Evolutionary conservation across 37 sponge, comb jelly and placozoan genomes (phyloP), one percentile per base, ranked within the genome.

Genomic region (Bolinopsis microptera): DNA sequence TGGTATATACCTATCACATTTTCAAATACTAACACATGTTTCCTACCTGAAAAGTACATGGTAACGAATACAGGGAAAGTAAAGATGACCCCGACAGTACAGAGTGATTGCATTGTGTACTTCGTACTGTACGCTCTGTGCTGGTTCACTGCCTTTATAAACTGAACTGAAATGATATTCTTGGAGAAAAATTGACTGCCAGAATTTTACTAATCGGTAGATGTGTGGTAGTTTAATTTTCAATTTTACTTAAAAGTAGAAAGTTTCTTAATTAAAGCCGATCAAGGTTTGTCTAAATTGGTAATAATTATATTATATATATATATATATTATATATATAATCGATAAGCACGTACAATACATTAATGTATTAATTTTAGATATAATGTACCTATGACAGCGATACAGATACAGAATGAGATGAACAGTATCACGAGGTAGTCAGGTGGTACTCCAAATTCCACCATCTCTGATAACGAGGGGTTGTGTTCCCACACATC

Each of bases 11-110:
- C n/a, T n/a, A n/a, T n/a, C n/a, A n/a, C n/a, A n/a, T n/a, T 48
- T 48, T 48, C 61, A 48, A 48, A 48, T 5, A 48, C 5, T 48
- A 18, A 48, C 61, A 48, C 5, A 48, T 48, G 61, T 48, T 18
- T n/a, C n/a, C n/a, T 24, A 72, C 75, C 75, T 72, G 75, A 72
- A 28, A 72, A 72, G 75, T 72, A 72, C 75, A 72, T 72, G 75
- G 18, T 72, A 21, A 21, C 13, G 26, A 72, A 72, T 3, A 72
- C n/a, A 72, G 75, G 75, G 75, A 72, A 72, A 3, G 75, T 72
- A 3, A 72, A 28, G 18, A 72, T 72, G 5, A 72, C 26, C 3
- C 75, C 75, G 5, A 72, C 18, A 8, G 75, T 72, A 28, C 75
- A 72, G 31, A 72, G 26, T 30, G 75, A n/a, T 28, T 72, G 75